phyloP scores from a whole-genome alignment of 2,797 vertebrate species.

The Chelidonichthys spinosus region DNA sequence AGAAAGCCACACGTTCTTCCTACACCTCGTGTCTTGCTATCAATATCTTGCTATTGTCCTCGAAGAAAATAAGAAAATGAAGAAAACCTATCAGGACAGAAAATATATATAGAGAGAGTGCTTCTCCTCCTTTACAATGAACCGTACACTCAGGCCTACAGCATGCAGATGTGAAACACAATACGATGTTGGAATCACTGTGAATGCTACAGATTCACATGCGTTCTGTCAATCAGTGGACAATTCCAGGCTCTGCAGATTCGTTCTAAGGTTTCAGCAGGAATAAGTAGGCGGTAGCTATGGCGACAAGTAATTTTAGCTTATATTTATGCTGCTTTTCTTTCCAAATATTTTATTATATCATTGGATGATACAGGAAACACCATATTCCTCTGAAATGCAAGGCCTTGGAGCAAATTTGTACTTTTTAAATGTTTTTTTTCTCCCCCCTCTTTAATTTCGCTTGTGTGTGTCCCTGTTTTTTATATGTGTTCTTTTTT shows the following conservation, averaged over 20 bases:
- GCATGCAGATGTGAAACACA: neutral
- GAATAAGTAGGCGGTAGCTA: conserved; percentile 77
- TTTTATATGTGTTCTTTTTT: neutral
- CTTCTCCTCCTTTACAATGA: conserved; percentile 20
- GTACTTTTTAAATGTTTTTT: conserved; percentile 36
- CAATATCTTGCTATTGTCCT: conserved; percentile 49
- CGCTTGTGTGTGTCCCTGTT: neutral
- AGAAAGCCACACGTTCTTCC: conserved; percentile 49
- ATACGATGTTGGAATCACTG: conserved; percentile 14
- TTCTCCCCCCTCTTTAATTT: conserved; percentile 18
- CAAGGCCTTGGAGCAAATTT: conserved; percentile 27
- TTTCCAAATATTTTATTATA: conserved; percentile 66
- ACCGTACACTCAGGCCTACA: neutral
- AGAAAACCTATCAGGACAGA: conserved; percentile 12
- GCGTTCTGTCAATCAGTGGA: conserved; percentile 66
- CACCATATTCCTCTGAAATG: conserved; percentile 55
- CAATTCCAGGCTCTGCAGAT: conserved; percentile 41
- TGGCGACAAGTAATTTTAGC: conserved; percentile 81
- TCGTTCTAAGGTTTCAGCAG: conserved; percentile 66
- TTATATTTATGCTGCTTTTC: conserved; percentile 68
- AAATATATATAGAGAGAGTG: neutral
- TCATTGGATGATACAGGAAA: conserved; percentile 48
- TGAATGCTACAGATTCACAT: conserved; percentile 31
- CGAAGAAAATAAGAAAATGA: conserved; percentile 31
- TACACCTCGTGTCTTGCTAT: neutral